Evolutionary conservation across 2,113 vertebrate genomes (phyloP).

Genomic region (Phyllopteryx taeniolatus): DNA sequence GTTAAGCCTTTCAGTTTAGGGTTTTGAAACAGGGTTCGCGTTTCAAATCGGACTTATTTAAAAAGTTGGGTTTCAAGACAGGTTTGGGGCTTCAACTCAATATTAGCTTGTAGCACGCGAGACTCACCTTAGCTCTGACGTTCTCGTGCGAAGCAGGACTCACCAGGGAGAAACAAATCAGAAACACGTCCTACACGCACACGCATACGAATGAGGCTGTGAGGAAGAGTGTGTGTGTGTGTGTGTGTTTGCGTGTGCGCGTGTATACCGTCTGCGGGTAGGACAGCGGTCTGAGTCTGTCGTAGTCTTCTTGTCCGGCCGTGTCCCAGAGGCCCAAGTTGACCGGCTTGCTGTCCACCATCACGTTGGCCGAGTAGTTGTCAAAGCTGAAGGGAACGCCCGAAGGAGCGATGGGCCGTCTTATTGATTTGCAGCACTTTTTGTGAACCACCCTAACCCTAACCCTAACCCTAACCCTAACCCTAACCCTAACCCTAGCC

Average conservation of each 20-base stretch:
- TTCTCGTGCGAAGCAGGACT: slow-evolving; percentile 69
- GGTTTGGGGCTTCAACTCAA: too few species aligned
- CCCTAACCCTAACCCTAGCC: too few species aligned
- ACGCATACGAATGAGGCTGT: neutral
- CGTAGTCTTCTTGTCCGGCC: slow-evolving; percentile 67
- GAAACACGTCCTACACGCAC: slow-evolving; percentile 60
- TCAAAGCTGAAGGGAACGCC: slow-evolving; percentile 44
- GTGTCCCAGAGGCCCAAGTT: slow-evolving; percentile 71
- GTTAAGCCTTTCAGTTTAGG: too few species aligned
- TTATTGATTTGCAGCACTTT: neutral
- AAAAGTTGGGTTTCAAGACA: neutral
- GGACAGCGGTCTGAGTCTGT: slow-evolving; percentile 65
- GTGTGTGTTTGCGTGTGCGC: neutral
- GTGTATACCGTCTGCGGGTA: slow-evolving; percentile 66
- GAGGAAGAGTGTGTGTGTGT: neutral
- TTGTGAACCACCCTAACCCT: neutral
- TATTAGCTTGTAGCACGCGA: neutral
- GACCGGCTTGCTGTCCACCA: slow-evolving; percentile 71
- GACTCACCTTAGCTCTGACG: slow-evolving; percentile 65
- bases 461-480: too few species aligned
- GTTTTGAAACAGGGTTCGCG: neutral
- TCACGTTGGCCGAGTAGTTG: slow-evolving; percentile 66
- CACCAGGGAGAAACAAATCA: slow-evolving; percentile 69
- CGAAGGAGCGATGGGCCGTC: neutral
- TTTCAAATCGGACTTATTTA: neutral